Conservation (phyloP, 2,888 invertebrate genomes). For the Beris morrisii region DNA sequence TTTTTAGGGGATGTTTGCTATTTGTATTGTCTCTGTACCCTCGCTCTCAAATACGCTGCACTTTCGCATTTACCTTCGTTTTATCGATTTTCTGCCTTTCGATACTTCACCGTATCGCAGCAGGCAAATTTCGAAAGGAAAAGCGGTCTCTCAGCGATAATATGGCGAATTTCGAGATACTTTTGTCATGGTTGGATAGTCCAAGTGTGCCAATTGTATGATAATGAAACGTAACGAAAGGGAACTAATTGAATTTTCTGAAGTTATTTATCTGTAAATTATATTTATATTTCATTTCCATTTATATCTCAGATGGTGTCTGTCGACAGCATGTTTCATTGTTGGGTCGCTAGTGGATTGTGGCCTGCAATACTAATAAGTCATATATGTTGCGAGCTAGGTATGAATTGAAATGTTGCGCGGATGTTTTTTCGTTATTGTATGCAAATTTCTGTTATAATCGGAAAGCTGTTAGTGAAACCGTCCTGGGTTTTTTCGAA, state of each 20-base stretch:
- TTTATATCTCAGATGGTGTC: not conserved
- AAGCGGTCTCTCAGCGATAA: too few species aligned
- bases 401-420: not conserved
- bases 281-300: not conserved
- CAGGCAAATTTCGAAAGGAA: too few species aligned
- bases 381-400: not conserved
- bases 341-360: not conserved
- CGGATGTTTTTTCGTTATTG: not conserved
- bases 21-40: too few species aligned
- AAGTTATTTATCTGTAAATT: not conserved
- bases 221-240: conserved; percentile 7
- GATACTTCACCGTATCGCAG: too few species aligned
- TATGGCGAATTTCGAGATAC: not conserved
- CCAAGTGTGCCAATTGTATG: conserved; percentile 8
- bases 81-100: too few species aligned
- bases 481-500: too few species aligned
- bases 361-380: conserved; percentile 1
- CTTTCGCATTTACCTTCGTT: too few species aligned
- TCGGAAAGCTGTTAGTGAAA: too few species aligned
- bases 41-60: too few species aligned
- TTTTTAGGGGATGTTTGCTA: too few species aligned
- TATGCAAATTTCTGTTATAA: not conserved
- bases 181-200: not conserved
- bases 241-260: conserved; percentile 10
- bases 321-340: conserved; percentile 12